Evolutionary conservation across 2,888 invertebrate species (phyloP).

Genomic region (Spilosoma lubricipeda): DNA sequence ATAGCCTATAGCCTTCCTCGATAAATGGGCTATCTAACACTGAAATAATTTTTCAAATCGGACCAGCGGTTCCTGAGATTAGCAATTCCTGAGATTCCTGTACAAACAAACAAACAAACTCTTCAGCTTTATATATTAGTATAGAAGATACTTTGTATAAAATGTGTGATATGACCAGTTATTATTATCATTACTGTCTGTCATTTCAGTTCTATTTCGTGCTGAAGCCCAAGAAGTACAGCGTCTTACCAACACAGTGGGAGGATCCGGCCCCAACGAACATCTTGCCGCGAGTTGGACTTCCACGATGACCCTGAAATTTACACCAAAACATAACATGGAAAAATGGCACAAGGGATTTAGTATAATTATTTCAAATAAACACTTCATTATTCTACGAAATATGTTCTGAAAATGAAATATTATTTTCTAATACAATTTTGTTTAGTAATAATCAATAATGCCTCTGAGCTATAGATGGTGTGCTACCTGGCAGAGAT

Average conservation of each 20-base stretch:
- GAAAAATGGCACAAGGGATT: background rate
- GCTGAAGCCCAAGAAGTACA: slow-evolving; percentile 73
- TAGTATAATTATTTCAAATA: background rate
- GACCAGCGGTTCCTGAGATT: too few relatives aligned
- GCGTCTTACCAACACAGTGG: slow-evolving; percentile 59
- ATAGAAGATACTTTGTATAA: too few relatives aligned
- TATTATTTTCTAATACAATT: too few relatives aligned
- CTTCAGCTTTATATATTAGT: too few relatives aligned
- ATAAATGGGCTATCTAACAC: too few relatives aligned
- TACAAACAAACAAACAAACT: too few relatives aligned
- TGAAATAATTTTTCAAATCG: too few relatives aligned
- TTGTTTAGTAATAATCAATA: too few relatives aligned
- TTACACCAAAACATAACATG: background rate
- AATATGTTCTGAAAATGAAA: background rate
- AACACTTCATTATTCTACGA: background rate
- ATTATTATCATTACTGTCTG: background rate
- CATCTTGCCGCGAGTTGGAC: slow-evolving; percentile 64
- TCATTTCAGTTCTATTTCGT: slow-evolving; percentile 73
- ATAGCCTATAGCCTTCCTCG: too few relatives aligned
- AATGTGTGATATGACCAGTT: background rate
- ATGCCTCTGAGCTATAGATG: too few relatives aligned
- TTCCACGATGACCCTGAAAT: slow-evolving; percentile 63
- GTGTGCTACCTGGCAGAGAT: too few relatives aligned
- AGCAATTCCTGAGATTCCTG: too few relatives aligned
- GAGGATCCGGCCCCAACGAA: slow-evolving; percentile 57